Evolutionary conservation across 1,140 invertebrate species (phyloP).

Genomic region (Samia ricini): DNA sequence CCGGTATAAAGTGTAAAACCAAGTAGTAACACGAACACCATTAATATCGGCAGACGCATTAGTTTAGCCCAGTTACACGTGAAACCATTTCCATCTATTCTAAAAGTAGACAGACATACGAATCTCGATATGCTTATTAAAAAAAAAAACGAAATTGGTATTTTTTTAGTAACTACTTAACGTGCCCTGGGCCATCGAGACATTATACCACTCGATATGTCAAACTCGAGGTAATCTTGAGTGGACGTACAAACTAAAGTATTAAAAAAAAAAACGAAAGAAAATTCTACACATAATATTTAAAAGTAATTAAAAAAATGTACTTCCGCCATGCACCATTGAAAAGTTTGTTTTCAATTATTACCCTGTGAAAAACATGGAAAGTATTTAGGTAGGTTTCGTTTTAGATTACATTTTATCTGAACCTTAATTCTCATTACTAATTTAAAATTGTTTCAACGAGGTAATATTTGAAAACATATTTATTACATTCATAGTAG

Average conservation of each 20-base stretch:
- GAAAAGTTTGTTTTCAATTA: neutral
- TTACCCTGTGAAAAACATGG: neutral
- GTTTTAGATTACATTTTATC: too few relatives aligned
- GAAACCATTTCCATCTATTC: neutral
- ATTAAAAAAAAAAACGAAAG: conserved; percentile 25
- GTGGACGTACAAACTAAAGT: conserved; percentile 17
- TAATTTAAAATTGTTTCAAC: too few relatives aligned
- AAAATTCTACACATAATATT: conserved; percentile 29
- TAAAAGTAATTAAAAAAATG: conserved; percentile 39
- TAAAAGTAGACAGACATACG: neutral
- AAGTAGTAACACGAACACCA: neutral
- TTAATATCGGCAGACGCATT: neutral
- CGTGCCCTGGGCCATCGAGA: conserved; percentile 18
- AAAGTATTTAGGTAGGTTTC: too few relatives aligned
- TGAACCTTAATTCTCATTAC: too few relatives aligned
- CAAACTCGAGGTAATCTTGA: conserved; percentile 37
- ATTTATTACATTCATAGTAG: neutral
- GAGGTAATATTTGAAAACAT: neutral
- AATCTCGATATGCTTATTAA: neutral
- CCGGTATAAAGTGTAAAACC: too few relatives aligned
- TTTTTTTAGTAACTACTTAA: conserved; percentile 12
- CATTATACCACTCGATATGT: conserved; percentile 22
- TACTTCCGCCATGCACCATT: conserved; percentile 40
- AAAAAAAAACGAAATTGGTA: conserved; percentile 30
- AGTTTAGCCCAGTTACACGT: neutral